Evolutionary conservation across 2,797 vertebrate species (phyloP).

Genomic region (Atherinosoma microstoma): DNA sequence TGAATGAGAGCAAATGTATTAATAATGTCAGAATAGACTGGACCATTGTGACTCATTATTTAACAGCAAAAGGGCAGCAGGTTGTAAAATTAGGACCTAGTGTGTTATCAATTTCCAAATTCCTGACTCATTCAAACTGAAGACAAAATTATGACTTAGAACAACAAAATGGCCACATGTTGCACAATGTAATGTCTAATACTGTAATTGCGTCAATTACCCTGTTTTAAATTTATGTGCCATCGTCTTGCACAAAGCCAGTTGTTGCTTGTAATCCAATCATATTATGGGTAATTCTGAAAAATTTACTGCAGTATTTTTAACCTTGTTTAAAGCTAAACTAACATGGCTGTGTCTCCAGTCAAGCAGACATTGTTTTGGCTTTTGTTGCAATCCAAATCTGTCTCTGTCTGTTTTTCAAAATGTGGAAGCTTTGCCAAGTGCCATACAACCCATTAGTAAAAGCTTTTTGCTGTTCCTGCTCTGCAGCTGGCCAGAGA

Average conservation of each 20-base stretch:
- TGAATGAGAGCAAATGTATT: too few relatives aligned
- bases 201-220: neutral
- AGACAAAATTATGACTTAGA: neutral
- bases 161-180: neutral
- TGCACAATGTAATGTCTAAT: neutral
- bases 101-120: neutral
- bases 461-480: constrained; percentile 73
- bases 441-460: constrained; percentile 45
- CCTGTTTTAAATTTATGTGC: constrained; percentile 9
- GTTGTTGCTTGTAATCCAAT: constrained; percentile 33
- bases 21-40: neutral
- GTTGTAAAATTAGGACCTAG: neutral
- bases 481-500: constrained; percentile 47
- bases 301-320: constrained; percentile 31
- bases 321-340: constrained; percentile 40
- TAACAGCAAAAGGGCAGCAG: too few relatives aligned
- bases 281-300: constrained; percentile 36
- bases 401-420: constrained; percentile 65
- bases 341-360: constrained; percentile 48
- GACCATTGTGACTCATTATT: neutral
- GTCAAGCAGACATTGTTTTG: constrained; percentile 59
- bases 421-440: constrained; percentile 57
- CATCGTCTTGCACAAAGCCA: constrained; percentile 5
- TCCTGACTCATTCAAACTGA: neutral
- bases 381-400: constrained; percentile 64